Conservation (phyloP, 2,888 invertebrate species). For the Ashinkailepas kermadecensis region DNA sequence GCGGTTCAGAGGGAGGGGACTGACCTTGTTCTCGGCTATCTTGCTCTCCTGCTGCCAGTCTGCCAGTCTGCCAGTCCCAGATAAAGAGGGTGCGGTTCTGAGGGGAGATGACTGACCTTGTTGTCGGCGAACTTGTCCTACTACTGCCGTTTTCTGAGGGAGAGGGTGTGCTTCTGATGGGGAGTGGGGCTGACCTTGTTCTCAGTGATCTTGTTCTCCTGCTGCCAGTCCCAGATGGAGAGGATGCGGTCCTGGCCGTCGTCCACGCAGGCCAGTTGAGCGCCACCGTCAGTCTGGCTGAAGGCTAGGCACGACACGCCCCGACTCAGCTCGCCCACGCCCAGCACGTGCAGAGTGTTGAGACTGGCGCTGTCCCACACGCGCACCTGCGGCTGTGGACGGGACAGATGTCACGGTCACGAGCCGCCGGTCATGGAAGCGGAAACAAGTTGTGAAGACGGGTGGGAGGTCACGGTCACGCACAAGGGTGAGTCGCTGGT, state of each 20-base stretch:
- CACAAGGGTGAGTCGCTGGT: too few relatives aligned
- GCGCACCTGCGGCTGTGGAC: slow-evolving; percentile 66
- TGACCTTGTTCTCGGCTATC: slow-evolving; percentile 77
- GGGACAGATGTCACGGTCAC: neutral
- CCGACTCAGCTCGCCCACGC: slow-evolving; percentile 74
- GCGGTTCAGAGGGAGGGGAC: too few relatives aligned
- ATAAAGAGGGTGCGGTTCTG: slow-evolving; percentile 71
- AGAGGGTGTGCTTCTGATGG: slow-evolving; percentile 61
- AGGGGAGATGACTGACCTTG: slow-evolving; percentile 44
- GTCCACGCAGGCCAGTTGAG: slow-evolving; percentile 71
- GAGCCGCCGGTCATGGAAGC: too few relatives aligned
- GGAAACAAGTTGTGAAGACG: too few relatives aligned
- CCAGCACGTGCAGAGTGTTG: slow-evolving; percentile 73
- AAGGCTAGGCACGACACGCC: slow-evolving; percentile 78
- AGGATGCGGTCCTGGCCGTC: slow-evolving; percentile 71
- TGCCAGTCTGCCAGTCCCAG: slow-evolving; percentile 68
- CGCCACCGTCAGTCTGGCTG: slow-evolving; percentile 59
- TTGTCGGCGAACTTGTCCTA: slow-evolving; percentile 72
- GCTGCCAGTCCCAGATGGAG: slow-evolving; percentile 81
- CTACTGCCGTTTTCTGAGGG: slow-evolving; percentile 77
- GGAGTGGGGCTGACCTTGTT: slow-evolving; percentile 51
- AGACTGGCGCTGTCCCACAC: slow-evolving; percentile 90
- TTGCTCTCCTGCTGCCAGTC: slow-evolving; percentile 65
- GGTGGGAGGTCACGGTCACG: too few relatives aligned
- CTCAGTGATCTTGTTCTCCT: slow-evolving; percentile 64